Evolutionary conservation across 2,888 invertebrate species (phyloP), one percentile per base, ranked within the genome.

Genomic region (Conops quadrifasciatus): DNA sequence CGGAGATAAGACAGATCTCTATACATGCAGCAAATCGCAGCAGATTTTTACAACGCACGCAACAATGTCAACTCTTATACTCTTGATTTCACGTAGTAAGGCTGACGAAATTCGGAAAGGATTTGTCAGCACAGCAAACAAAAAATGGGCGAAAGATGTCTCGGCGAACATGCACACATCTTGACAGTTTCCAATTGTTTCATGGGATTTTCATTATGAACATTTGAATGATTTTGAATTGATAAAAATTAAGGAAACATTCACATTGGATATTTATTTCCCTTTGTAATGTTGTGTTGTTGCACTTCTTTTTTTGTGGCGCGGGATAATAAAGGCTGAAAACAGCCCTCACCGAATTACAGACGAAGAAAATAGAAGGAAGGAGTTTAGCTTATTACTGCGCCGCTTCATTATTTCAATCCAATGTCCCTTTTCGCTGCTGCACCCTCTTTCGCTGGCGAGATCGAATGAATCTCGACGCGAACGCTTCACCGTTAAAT

Each of bases 201-300:
- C 81, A 80, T 80, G 77, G 81, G 82, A 82, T 82, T 83, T 82
- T 78, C 81, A 82, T 83, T 82, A 83, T 82, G 81, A 76, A 81
- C 83, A 81, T 79, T 78, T 82, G 80, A 83, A 78, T 83, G 82
- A 80, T 81, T 83, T 83, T 80, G 81, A 81, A 83, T 82, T 80
- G 80, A 80, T 76, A 77, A 78, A 82, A 82, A 81, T 82, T 81
- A 79, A 77, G 77, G 80, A 78, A 80, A 81, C 81, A 82, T 81
- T 83, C 82, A 79, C 13, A 49, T 49, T 49, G 26, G 47, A 51
- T 64, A 49, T 51, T n/a, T n/a, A 16, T 16, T 28, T 49, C 47
- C 28, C 28, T 64, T 49, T n/a, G n/a, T 28, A 28, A 9, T n/a
- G 3, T 49, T 11, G 3, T n/a, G 64, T 5, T 60, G 28, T 47